These are phyloP conservation scores for Patella caerulea DNA, from an alignment of 2,888 invertebrate genomes.

Conservation along the genomic window DNA sequence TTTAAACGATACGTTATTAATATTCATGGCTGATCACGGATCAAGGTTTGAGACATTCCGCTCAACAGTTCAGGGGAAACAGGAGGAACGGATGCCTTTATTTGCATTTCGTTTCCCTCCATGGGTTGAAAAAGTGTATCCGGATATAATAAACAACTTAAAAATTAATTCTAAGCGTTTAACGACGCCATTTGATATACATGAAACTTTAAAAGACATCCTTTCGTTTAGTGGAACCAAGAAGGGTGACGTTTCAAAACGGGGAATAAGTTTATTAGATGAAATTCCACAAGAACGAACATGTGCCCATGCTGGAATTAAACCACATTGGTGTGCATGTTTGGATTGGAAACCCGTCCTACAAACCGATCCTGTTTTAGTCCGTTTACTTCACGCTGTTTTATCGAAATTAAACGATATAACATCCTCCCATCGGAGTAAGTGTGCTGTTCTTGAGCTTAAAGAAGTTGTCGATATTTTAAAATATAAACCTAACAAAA, in stretches of 20 bases:
- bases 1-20: slow-evolving; percentile 84
- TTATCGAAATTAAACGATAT: slow-evolving; percentile 50
- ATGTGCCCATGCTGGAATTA: slow-evolving; percentile 89
- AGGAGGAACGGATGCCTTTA: slow-evolving; percentile 90
- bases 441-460: slow-evolving; percentile 77
- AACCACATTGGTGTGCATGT: slow-evolving; percentile 96
- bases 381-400: slow-evolving; percentile 81
- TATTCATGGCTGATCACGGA: slow-evolving; percentile 95
- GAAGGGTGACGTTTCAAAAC: slow-evolving; percentile 9
- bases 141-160: slow-evolving; percentile 76
- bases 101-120: slow-evolving; percentile 84
- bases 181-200: slow-evolving; percentile 91
- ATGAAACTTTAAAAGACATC: slow-evolving; percentile 83
- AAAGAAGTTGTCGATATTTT: slow-evolving; percentile 35
- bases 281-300: slow-evolving; percentile 79
- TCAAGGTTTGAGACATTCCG: slow-evolving; percentile 83
- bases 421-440: slow-evolving; percentile 67
- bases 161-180: slow-evolving; percentile 79
- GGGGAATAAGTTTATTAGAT: slow-evolving; percentile 65
- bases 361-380: slow-evolving; percentile 72
- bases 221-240: slow-evolving; percentile 72
- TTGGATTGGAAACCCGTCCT: slow-evolving; percentile 83
- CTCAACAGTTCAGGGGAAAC: slow-evolving; percentile 90
- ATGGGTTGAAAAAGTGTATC: slow-evolving; percentile 78
- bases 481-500: neutral